Evolutionary conservation across 2,888 invertebrate genomes (phyloP).

Genomic region (Agrotis clavis): DNA sequence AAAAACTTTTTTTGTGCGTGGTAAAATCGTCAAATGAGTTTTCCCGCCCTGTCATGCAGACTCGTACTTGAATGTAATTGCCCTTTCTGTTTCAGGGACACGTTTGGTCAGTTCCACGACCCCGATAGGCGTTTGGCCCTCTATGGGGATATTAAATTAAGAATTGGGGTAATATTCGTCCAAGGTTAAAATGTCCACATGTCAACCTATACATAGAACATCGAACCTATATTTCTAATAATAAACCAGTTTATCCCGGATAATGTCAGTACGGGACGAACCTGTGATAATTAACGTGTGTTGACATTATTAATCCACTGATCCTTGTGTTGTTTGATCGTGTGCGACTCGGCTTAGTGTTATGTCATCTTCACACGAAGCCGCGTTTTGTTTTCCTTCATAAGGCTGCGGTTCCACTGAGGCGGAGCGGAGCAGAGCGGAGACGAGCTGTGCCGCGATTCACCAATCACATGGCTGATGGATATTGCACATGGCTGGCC

Average conservation of each 20-base stretch:
- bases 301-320: constrained; percentile 23
- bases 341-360: constrained; percentile 14
- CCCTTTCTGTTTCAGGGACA: no score
- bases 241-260: constrained; percentile 14
- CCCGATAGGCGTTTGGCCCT: no score
- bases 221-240: neutral
- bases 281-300: constrained; percentile 24
- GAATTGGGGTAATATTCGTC: no score
- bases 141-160: no score
- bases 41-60: neutral
- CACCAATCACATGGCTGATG: no score
- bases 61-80: no score
- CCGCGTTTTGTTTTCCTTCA: neutral
- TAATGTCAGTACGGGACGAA: constrained; percentile 2
- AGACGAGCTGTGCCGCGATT: no score
- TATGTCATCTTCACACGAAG: neutral
- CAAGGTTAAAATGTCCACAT: neutral
- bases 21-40: neutral
- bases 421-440: no score
- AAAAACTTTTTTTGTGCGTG: no score
- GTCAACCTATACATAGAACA: neutral
- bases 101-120: no score
- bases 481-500: no score
- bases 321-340: constrained; percentile 23
- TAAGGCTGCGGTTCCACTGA: neutral